phyloP scores from a whole-genome alignment of 2,113 vertebrate species.

The Lophura nycthemera region DNA sequence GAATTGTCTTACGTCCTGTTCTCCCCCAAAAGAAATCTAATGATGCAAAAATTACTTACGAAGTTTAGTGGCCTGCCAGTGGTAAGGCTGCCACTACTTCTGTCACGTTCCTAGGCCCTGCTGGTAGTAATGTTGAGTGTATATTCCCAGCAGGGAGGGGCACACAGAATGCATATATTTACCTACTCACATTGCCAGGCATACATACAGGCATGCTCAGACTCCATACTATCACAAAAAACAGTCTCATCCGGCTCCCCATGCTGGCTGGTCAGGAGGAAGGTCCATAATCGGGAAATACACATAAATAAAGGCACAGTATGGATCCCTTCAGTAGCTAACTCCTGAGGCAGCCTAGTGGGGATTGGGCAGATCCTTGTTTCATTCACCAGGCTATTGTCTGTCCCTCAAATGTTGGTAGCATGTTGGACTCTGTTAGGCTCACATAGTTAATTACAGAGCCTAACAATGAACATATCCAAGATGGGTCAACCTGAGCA shows the following conservation, averaged over 20 bases:
- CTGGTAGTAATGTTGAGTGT: accelerated
- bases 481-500: too few species aligned
- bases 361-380: neutral
- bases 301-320: accelerated
- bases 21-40: neutral
- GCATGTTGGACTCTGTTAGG: neutral
- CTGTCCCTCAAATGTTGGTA: neutral
- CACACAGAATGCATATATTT: neutral
- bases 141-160: neutral
- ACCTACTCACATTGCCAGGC: neutral
- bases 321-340: neutral
- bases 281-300: neutral
- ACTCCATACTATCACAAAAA: accelerated
- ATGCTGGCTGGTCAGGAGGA: accelerated
- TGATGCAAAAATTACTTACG: accelerated
- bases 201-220: accelerated
- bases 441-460: neutral
- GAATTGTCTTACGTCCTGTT: accelerated
- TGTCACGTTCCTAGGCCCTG: accelerated
- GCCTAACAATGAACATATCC: too few species aligned
- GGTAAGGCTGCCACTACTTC: neutral
- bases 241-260: accelerated
- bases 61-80: neutral
- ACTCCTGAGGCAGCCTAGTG: neutral
- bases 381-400: neutral